Conservation (phyloP, 2,888 invertebrate species). For the Drosophila melanosoma region DNA sequence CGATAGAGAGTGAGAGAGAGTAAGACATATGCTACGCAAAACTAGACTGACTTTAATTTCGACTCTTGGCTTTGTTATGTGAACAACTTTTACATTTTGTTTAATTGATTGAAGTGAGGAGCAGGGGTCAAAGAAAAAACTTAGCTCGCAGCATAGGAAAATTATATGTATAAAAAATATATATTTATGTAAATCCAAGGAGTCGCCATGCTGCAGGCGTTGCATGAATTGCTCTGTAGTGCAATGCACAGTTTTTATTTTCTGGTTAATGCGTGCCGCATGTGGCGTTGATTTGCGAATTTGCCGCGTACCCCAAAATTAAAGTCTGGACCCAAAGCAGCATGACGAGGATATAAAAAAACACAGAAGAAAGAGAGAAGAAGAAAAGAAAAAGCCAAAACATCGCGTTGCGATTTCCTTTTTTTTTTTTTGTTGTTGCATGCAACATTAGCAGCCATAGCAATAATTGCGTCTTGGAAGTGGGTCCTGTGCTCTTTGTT, state of each 20-base stretch:
- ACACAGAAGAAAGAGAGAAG: not conserved
- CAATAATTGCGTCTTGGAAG: conserved; percentile 40
- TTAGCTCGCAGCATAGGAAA: conserved; percentile 26
- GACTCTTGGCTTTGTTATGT: conserved; percentile 12
- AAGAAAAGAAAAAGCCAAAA: not conserved
- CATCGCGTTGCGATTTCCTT: conserved; percentile 54
- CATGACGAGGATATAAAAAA: conserved; percentile 66
- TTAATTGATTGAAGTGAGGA: conserved; percentile 73
- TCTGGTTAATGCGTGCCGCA: conserved; percentile 33
- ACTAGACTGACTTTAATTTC: not conserved
- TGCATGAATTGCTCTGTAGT: conserved; percentile 27
- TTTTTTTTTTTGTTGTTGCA: conserved; percentile 34
- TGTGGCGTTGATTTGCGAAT: conserved; percentile 69
- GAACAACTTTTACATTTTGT: conserved; percentile 56
- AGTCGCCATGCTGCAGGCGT: conserved; percentile 26
- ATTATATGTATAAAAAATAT: conserved; percentile 15
- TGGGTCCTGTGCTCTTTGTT: conserved; percentile 22
- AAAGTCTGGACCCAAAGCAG: conserved; percentile 46
- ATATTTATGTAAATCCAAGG: conserved; percentile 1
- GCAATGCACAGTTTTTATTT: conserved; percentile 27
- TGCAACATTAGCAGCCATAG: conserved; percentile 49
- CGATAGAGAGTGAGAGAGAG: not conserved
- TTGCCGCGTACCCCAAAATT: conserved; percentile 52
- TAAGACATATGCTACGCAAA: conserved; percentile 23
- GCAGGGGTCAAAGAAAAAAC: conserved; percentile 45